phyloP scores from a whole-genome alignment of 2,797 vertebrate species.

The Artibeus lituratus region DNA sequence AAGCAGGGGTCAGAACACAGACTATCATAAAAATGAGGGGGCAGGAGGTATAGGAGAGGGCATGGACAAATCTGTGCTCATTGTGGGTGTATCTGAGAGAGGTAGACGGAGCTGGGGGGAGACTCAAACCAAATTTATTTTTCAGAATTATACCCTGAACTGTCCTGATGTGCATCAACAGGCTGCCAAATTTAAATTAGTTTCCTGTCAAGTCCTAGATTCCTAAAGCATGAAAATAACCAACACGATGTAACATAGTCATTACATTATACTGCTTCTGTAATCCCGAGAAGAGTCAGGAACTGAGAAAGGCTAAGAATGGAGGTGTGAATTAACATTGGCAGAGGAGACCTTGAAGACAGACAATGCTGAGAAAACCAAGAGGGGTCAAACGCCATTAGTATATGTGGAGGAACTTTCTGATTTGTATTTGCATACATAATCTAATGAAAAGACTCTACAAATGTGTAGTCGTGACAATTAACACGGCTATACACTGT shows the following conservation, averaged over 20 bases:
- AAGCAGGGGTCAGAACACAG: background rate
- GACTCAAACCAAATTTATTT: background rate
- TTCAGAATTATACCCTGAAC: background rate
- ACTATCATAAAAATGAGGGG: background rate
- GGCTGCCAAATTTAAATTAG: constrained; percentile 33
- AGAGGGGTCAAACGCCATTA: background rate
- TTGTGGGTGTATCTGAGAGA: background rate
- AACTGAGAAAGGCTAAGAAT: background rate
- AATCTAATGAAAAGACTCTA: background rate
- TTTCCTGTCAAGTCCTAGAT: constrained; percentile 20
- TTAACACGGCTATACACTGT: rapidly evolving
- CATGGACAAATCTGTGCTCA: background rate
- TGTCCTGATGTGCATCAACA: background rate
- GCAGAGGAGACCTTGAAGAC: background rate
- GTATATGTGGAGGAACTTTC: background rate
- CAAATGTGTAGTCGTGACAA: background rate
- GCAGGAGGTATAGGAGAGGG: background rate
- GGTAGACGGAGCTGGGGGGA: background rate
- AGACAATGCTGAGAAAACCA: background rate
- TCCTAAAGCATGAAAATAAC: constrained; percentile 17
- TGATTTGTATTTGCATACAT: background rate
- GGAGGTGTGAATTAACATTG: background rate
- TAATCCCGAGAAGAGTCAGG: background rate
- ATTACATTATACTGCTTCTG: background rate
- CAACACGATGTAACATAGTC: background rate